These are phyloP conservation scores for Chrysopa pallens DNA, from an alignment of 1,140 invertebrate species.

Conservation along the genomic window DNA sequence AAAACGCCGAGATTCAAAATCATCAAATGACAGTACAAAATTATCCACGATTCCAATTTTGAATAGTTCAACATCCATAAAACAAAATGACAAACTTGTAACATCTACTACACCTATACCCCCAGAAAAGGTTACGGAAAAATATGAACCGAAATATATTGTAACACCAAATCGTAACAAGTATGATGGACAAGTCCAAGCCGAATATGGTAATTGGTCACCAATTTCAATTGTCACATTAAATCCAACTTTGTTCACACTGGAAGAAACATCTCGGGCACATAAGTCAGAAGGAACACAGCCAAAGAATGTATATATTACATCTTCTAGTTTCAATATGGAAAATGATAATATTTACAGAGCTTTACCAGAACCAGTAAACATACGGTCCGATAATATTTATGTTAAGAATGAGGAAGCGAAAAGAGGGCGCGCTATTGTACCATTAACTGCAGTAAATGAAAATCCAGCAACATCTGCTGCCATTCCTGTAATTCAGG, in stretches of 20 bases:
- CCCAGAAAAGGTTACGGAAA: constrained; percentile 11
- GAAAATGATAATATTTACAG: background rate
- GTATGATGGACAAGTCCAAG: background rate
- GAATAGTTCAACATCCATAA: background rate
- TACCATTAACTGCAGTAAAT: background rate
- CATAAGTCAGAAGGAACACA: background rate
- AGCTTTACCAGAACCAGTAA: constrained; percentile 41
- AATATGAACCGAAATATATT: constrained; percentile 6
- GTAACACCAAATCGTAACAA: no score
- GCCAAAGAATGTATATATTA: background rate
- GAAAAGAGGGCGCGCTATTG: constrained; percentile 17
- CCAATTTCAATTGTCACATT: background rate
- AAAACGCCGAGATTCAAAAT: constrained; percentile 39
- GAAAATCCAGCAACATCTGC: constrained; percentile 24
- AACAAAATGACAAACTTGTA: constrained; percentile 17
- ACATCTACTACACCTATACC: constrained; percentile 12
- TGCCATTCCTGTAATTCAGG: constrained; percentile 56
- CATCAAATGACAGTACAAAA: background rate
- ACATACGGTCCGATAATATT: constrained; percentile 38
- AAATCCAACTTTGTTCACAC: no score
- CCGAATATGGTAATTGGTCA: background rate
- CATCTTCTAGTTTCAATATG: background rate
- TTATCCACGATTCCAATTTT: background rate
- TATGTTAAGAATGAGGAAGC: constrained; percentile 33
- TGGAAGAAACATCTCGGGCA: no score